Percentiles rank a stretch among this genome's conserved stretches.
These are phyloP conservation scores for Morbakka virulenta DNA, from an alignment of 30 jellyfish, hydroid and myxozoan species.

Conservation along the genomic window DNA sequence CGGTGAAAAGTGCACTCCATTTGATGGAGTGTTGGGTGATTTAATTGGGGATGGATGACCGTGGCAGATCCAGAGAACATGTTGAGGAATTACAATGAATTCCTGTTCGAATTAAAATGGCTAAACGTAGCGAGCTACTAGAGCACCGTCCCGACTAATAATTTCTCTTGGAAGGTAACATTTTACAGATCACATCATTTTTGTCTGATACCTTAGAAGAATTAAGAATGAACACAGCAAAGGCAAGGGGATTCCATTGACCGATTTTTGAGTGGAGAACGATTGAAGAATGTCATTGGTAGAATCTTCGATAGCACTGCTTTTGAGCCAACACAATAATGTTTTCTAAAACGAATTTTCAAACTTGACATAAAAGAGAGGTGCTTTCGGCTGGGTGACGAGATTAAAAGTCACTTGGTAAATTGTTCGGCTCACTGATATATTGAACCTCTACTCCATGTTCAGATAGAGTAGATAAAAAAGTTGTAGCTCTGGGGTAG, in stretches of 20 bases:
- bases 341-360: not conserved
- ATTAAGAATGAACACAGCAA: not conserved
- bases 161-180: not conserved
- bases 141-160: not conserved
- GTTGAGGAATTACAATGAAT: not conserved
- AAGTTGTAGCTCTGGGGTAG: not conserved
- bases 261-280: not conserved
- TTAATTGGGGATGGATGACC: not conserved
- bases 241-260: not conserved
- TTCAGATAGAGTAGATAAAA: not conserved
- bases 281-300: not conserved
- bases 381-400: not conserved
- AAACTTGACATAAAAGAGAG: not conserved
- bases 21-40: no score
- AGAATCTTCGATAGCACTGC: not conserved
- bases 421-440: not conserved
- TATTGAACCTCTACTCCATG: not conserved
- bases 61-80: not conserved
- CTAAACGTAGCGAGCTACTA: slow-evolving; percentile 1
- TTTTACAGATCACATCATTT: not conserved
- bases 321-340: no score
- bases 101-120: not conserved
- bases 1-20: not conserved
- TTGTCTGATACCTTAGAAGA: not conserved
- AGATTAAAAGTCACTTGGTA: not conserved